Evolutionary conservation across 2,113 vertebrate genomes (phyloP).

Genomic region (Symphodus melops): DNA sequence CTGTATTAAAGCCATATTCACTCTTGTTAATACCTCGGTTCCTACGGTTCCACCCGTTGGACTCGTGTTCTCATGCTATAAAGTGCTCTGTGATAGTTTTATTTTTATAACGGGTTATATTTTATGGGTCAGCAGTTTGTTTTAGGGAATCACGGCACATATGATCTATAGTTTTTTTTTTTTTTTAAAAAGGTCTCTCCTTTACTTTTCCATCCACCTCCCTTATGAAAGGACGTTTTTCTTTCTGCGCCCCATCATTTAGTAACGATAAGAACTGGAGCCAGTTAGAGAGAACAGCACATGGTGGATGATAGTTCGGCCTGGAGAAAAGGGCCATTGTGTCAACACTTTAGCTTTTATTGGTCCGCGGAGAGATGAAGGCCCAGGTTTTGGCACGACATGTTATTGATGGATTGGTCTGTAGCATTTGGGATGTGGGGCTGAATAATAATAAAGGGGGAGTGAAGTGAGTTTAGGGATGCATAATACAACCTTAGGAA

Average conservation of each 20-base stretch:
- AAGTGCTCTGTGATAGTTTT: slow-evolving; percentile 55
- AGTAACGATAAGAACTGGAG: slow-evolving; percentile 72
- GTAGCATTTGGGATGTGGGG: slow-evolving; percentile 55
- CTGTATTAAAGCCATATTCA: slow-evolving; percentile 34
- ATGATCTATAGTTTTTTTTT: slow-evolving; percentile 2
- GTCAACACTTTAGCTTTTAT: slow-evolving; percentile 80
- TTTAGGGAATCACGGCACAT: slow-evolving; percentile 19
- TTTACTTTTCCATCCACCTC: slow-evolving; percentile 44
- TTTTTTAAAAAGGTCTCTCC: slow-evolving; percentile 24
- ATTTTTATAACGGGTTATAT: slow-evolving; percentile 56
- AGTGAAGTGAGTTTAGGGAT: slow-evolving; percentile 60
- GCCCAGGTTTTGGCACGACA: slow-evolving; percentile 67
- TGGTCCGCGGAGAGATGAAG: slow-evolving; percentile 70
- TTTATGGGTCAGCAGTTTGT: slow-evolving; percentile 57
- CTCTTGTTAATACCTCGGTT: slow-evolving; percentile 28
- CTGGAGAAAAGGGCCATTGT: slow-evolving; percentile 74
- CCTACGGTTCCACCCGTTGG: slow-evolving; percentile 2
- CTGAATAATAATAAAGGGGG: slow-evolving; percentile 53
- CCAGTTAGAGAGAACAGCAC: slow-evolving; percentile 51
- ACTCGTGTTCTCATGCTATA: slow-evolving; percentile 33
- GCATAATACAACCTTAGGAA: slow-evolving; percentile 61
- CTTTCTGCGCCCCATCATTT: slow-evolving; percentile 65
- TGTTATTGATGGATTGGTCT: slow-evolving; percentile 76
- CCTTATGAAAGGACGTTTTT: slow-evolving; percentile 50
- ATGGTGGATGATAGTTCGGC: slow-evolving; percentile 58